Evolutionary conservation across 2,797 vertebrate species (phyloP).

Genomic region (Spheniscus humboldti): DNA sequence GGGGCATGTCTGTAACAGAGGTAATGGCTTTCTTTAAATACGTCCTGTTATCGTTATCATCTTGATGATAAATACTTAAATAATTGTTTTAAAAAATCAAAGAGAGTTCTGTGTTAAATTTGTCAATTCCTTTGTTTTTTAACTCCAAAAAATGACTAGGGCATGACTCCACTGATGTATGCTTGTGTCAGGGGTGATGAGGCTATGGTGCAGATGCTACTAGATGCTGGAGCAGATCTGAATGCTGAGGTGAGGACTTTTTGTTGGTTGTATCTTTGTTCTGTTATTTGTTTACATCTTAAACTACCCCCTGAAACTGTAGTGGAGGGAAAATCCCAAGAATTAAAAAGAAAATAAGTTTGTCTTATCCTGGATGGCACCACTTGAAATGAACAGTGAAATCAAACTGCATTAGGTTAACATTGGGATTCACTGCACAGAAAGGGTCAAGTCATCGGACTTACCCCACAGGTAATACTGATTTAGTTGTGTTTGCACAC

Average conservation of each 20-base stretch:
- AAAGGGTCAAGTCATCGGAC: background rate
- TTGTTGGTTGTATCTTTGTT: slow-evolving; percentile 45
- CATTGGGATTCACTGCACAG: background rate
- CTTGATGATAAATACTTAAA: slow-evolving; percentile 26
- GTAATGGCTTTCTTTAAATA: slow-evolving; percentile 18
- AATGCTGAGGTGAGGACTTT: slow-evolving; percentile 90
- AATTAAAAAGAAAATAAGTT: background rate
- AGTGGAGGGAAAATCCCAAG: background rate
- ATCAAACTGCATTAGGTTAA: background rate
- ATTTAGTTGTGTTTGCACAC: background rate
- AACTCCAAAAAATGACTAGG: slow-evolving; percentile 73
- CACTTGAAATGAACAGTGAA: background rate
- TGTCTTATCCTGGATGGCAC: background rate
- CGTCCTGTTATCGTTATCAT: background rate
- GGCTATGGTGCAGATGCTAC: slow-evolving; percentile 98
- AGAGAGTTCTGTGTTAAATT: slow-evolving; percentile 41
- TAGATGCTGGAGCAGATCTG: slow-evolving; percentile 95
- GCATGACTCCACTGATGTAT: slow-evolving; percentile 98
- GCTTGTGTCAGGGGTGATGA: slow-evolving; percentile 96
- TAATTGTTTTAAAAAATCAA: slow-evolving; percentile 3
- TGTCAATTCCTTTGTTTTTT: slow-evolving; percentile 64
- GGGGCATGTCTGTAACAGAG: background rate
- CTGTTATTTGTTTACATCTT: slow-evolving; percentile 35
- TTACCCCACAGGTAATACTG: background rate
- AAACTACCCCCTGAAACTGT: background rate